Percentiles rank a stretch among this genome's conserved stretches.
phyloP scores from a whole-genome alignment of 2,797 vertebrate genomes.

The Hyperoplus lanceolatus region DNA sequence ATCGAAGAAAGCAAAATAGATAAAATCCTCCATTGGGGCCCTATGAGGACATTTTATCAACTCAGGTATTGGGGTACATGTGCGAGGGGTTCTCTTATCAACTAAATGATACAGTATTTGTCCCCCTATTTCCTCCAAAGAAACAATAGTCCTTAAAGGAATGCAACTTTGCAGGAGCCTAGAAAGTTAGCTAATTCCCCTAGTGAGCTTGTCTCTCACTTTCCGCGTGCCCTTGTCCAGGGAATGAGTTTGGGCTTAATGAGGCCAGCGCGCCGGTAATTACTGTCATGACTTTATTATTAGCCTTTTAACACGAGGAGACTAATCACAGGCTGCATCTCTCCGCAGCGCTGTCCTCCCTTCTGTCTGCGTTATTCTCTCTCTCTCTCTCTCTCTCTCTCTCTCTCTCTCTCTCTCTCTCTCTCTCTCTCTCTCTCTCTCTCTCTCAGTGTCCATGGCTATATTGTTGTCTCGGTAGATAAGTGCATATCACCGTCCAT shows the following conservation, averaged over 20 bases:
- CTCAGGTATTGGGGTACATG: constrained; percentile 24
- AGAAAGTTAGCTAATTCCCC: constrained; percentile 40
- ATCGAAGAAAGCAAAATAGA: constrained; percentile 45
- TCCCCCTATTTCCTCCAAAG: constrained; percentile 30
- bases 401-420: constrained; percentile 3
- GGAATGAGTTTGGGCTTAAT: constrained; percentile 62
- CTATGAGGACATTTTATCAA: constrained; percentile 31
- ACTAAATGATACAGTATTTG: constrained; percentile 19
- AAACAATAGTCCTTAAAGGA: constrained; percentile 35
- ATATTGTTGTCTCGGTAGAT: constrained; percentile 17
- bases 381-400: constrained; percentile 29
- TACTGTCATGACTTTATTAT: constrained; percentile 68
- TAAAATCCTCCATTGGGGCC: constrained; percentile 39
- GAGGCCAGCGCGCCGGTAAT: constrained; percentile 61
- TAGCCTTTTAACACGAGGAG: constrained; percentile 60
- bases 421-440: constrained; percentile 43
- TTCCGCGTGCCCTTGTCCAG: constrained; percentile 42
- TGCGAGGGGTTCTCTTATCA: constrained; percentile 10
- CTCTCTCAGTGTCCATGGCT: constrained; percentile 1
- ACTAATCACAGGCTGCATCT: constrained; percentile 57
- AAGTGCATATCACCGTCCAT: constrained; percentile 36
- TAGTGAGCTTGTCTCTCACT: constrained; percentile 27
- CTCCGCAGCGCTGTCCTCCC: constrained; percentile 10
- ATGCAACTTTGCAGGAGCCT: constrained; percentile 34
- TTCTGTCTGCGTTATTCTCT: constrained; percentile 17